Evolutionary conservation across 1,140 invertebrate genomes (phyloP).

Genomic region (Pristionchus pacificus): DNA sequence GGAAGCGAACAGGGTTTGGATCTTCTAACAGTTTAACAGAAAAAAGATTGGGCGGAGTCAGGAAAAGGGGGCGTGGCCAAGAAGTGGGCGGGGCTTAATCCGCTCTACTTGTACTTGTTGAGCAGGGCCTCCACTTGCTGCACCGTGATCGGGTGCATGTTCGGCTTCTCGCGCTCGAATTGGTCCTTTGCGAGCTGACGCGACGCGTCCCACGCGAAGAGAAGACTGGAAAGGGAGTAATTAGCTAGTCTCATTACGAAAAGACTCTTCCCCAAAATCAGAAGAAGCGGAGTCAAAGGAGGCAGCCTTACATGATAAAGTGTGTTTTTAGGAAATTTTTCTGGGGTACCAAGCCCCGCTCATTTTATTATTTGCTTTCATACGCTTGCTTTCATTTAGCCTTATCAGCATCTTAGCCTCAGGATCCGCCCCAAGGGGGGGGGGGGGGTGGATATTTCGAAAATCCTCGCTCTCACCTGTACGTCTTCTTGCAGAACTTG

Average conservation of each 20-base stretch:
- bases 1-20: no score
- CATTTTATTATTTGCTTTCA: not conserved
- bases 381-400: not conserved
- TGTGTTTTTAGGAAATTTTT: not conserved
- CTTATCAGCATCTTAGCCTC: not conserved
- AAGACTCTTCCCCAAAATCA: not conserved
- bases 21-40: no score
- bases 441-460: no score
- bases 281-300: not conserved
- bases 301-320: not conserved
- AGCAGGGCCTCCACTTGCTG: not conserved
- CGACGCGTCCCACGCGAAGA: constrained; percentile 22
- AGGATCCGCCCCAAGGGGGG: no score
- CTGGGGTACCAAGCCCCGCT: not conserved
- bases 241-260: not conserved
- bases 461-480: constrained; percentile 64
- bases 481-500: constrained; percentile 82
- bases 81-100: no score
- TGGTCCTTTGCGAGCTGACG: not conserved
- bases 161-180: constrained; percentile 9
- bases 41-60: no score
- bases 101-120: not conserved
- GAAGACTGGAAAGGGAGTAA: constrained; percentile 12
- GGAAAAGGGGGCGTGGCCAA: no score
- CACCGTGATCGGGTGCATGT: constrained; percentile 26